Evolutionary conservation across 2,113 vertebrate genomes (phyloP).

Genomic region (Pardalotus punctatus): DNA sequence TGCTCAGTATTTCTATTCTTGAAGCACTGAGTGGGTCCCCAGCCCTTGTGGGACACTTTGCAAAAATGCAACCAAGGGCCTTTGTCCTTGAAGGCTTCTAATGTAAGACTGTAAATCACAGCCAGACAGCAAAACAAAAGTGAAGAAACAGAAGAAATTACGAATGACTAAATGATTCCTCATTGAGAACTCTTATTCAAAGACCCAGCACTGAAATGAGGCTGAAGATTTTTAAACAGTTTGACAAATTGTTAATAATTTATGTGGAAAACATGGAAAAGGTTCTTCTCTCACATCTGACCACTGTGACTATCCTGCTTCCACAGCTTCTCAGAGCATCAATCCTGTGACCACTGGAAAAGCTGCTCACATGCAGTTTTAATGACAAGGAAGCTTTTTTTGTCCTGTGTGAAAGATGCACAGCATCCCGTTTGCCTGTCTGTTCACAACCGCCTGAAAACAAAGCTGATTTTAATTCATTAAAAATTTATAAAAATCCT

Average conservation of each 20-base stretch:
- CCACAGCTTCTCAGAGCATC: not conserved
- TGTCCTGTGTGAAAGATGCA: not conserved
- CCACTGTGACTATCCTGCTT: not conserved
- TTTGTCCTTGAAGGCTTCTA: not conserved
- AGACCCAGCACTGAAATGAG: not conserved
- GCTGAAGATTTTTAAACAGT: not conserved
- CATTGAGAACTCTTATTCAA: not conserved
- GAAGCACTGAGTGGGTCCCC: not conserved
- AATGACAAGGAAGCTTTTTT: not conserved
- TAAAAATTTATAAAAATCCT: not conserved
- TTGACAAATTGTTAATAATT: not conserved
- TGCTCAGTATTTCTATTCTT: not conserved
- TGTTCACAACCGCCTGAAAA: conserved; percentile 1
- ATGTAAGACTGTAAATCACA: not conserved
- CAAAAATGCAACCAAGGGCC: not conserved
- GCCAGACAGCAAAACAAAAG: not conserved
- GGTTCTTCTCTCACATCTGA: not conserved
- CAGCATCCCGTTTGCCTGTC: not conserved
- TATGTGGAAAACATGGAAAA: not conserved
- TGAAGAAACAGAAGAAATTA: not conserved
- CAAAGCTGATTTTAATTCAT: not conserved
- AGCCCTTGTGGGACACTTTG: not conserved
- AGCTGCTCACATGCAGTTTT: not conserved
- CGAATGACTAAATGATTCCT: not conserved
- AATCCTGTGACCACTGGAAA: not conserved